phyloP scores from a whole-genome alignment of 2,888 invertebrate species.

The Xestia rhomboidea region DNA sequence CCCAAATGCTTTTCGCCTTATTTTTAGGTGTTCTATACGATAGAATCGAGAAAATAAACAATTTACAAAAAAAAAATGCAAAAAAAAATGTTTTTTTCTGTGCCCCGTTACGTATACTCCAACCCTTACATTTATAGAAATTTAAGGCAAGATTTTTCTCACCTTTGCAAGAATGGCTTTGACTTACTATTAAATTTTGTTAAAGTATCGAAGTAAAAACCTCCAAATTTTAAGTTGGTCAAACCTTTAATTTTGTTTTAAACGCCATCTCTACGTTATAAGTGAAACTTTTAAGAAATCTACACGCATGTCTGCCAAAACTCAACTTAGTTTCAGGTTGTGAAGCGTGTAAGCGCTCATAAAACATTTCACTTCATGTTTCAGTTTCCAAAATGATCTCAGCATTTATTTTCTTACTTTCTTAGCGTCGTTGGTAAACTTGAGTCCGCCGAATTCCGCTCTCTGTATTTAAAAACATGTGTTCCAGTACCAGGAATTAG shows the following conservation, averaged over 20 bases:
- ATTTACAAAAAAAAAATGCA: no score
- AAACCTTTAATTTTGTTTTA: not conserved
- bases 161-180: not conserved
- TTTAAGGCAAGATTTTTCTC: not conserved
- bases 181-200: not conserved
- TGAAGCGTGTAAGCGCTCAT: not conserved
- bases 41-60: no score
- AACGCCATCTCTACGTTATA: slow-evolving; percentile 14
- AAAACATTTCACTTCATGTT: not conserved
- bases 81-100: no score
- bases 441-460: not conserved
- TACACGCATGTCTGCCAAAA: not conserved
- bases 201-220: not conserved
- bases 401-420: not conserved
- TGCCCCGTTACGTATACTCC: no score
- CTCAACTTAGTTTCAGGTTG: not conserved
- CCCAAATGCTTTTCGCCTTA: no score
- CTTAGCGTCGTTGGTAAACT: not conserved
- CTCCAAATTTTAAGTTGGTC: not conserved
- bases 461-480: not conserved
- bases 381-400: not conserved
- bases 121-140: no score
- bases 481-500: not conserved
- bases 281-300: not conserved
- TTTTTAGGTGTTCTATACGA: no score